Base-by-base conservation (phyloP, 2,888 invertebrate genomes). In the Craniophora ligustri region DNA sequence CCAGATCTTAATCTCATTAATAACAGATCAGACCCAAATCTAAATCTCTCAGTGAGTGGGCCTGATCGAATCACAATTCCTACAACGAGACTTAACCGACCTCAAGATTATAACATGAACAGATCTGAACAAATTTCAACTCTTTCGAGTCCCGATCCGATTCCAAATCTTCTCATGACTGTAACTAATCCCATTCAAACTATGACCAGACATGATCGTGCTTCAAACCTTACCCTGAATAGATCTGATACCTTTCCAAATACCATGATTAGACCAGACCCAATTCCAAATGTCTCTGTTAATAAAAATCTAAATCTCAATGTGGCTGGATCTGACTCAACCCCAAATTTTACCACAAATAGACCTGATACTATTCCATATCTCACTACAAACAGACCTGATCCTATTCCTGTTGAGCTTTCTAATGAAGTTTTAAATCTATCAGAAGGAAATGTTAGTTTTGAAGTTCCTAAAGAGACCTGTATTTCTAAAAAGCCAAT, bases 351-450 rank as follows among this genome's bases (percentile, higher is more conserved):
- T 15, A 0, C 31, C 3, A 42, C 31, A 11, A 21, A 42, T 35
- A 44, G 34, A 47, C 39, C 46, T 28, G 68, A 67, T 3, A 15
- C 21, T 18, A 42, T 18, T 16, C 21, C 56, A 18, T 42, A 46
- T 23, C 18, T 46, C 10, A 45, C 23, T 6, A 31, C 35, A 38
- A 28, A 13, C 4, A 63, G 38, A 40, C 74, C 76, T 39, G 75
- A 75, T 42, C 68, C 76, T 10, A 81, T 81, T 48, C 78, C 86
- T 30, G 44, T 47, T 42, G 79, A 85, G 36, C 46, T 86, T 32
- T 78, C 84, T n/a, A 74, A 82, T 41, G 84, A 87, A 78, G 76
- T 85, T 40, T 67, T 77, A 51, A 55, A 54, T 19, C 58, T 82
- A 31, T 66, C 80, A 10, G 62, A 70, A 51, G 75, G 67, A 53